Base-by-base conservation (phyloP, 2,797 vertebrate genomes). In the Coreius guichenoti region DNA sequence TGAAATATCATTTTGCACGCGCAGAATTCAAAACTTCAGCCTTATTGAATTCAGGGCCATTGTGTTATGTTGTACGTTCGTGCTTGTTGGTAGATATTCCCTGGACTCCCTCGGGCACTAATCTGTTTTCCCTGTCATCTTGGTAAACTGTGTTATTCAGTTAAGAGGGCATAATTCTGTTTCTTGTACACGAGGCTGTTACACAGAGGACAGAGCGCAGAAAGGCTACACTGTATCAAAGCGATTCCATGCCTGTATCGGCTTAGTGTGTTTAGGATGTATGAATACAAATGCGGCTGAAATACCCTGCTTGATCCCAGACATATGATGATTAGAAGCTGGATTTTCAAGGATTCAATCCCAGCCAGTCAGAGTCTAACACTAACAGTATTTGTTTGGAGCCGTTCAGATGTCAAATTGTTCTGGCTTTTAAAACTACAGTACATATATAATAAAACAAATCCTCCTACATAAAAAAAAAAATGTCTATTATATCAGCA, bases 61-160 rank as follows among this genome's bases (percentile, higher is more conserved):
- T 87, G 84, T 84, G 89, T 89, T 91, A 90, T 90, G 89, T 89
- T 90, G 84, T 88, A 86, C 88, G 93, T 94, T 93, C 88, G 91
- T 93, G 92, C 92, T 29, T 85, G 90, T 91, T 93, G 72, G 83
- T 91, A 83, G 89, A 92, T 94, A 91, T 93, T 94, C 90, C 89
- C 90, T 87, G 87, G 92, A 93, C 93, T 93, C 91, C 93, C 93
- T 92, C 84, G 8, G 81, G 90, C 77, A 91, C 86, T 87, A 92
- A 92, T 94, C 90, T 90, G 91, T 94, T 94, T 94, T 94, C 88
- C 88, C 89, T 92, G 92, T 92, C 92, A 92, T 93, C 90, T 90
- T 81, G 9, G 91, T 93, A 93, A 94, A 93, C 92, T 92, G 91
- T 92, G 92, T 94, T 92, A 93, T 94, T 95, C 92, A 93, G 92